Evolutionary conservation across 2,113 vertebrate species (phyloP).

Genomic region (Zingel zingel): DNA sequence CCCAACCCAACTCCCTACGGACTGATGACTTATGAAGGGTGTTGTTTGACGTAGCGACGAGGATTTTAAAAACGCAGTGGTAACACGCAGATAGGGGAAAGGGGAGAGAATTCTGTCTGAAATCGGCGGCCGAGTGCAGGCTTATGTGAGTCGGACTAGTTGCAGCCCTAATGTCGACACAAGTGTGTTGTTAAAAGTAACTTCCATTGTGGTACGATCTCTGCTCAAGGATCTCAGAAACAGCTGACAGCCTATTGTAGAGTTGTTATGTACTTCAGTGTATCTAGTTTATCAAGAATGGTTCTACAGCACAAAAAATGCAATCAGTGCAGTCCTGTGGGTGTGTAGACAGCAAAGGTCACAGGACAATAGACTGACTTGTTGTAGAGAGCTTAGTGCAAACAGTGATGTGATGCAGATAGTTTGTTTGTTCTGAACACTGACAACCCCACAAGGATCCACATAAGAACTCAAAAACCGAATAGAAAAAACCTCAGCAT

Average conservation of each 20-base stretch:
- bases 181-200: not conserved
- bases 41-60: no score
- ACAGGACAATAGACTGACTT: not conserved
- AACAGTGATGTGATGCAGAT: not conserved
- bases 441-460: not conserved
- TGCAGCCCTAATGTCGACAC: not conserved
- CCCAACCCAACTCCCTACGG: no score
- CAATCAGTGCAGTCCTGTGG: not conserved
- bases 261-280: no score
- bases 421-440: not conserved
- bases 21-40: no score
- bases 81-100: no score
- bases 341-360: not conserved
- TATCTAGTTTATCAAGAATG: not conserved
- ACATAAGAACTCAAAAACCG: not conserved
- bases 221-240: not conserved
- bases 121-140: no score
- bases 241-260: no score
- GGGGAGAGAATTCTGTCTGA: no score
- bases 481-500: not conserved
- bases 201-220: not conserved
- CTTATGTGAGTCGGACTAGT: no score
- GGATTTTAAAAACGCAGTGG: no score
- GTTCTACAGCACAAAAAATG: not conserved
- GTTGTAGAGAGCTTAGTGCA: not conserved